Evolutionary conservation across 2,797 vertebrate genomes (phyloP).

Genomic region (Chelon labrosus): DNA sequence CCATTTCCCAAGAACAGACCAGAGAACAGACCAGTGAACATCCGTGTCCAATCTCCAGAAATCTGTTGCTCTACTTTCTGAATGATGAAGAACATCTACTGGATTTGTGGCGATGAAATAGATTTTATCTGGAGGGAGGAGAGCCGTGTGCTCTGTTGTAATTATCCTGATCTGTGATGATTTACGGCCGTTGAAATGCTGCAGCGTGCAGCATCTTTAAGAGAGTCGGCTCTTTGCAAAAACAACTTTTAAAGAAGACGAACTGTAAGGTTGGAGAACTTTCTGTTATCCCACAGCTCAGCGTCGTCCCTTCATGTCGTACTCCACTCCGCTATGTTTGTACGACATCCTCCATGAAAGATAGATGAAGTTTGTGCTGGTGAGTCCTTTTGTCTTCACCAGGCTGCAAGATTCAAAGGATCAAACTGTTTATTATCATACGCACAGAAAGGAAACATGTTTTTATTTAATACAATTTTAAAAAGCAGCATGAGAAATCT

Average conservation of each 20-base stretch:
- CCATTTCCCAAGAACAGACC: too few relatives aligned
- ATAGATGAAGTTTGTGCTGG: constrained; percentile 45
- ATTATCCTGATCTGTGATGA: not conserved
- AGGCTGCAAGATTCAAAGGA: not conserved
- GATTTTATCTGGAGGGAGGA: not conserved
- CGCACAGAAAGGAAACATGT: too few relatives aligned
- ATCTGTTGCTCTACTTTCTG: too few relatives aligned
- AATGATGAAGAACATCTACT: too few relatives aligned
- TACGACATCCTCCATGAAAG: constrained; percentile 50
- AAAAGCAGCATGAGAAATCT: too few relatives aligned
- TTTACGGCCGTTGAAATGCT: not conserved
- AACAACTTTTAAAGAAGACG: not conserved
- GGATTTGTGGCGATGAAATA: not conserved
- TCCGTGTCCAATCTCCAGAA: too few relatives aligned
- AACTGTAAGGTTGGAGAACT: not conserved
- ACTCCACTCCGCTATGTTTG: constrained; percentile 44
- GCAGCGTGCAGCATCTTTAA: constrained; percentile 1
- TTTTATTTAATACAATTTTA: too few relatives aligned
- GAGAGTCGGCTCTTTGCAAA: not conserved
- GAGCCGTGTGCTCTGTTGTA: not conserved
- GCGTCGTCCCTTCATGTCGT: not conserved
- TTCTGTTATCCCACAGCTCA: not conserved
- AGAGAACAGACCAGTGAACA: not conserved
- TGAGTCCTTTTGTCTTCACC: constrained; percentile 40
- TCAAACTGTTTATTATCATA: too few relatives aligned